These are phyloP conservation scores for Hyposmocoma kahamanoa DNA, from an alignment of 1,140 invertebrate genomes.

Conservation along the genomic window DNA sequence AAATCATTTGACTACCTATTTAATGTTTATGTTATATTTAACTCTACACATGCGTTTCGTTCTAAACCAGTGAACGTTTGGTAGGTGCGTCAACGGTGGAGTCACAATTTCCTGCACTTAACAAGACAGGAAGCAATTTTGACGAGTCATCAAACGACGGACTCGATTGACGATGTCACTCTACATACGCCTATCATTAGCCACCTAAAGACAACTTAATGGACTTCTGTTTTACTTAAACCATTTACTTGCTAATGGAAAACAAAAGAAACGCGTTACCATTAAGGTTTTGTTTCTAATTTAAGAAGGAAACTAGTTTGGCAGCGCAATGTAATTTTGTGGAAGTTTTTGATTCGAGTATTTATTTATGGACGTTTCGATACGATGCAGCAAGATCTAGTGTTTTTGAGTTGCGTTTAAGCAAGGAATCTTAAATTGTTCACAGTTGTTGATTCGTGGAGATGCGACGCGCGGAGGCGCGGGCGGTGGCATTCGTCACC, in stretches of 20 bases:
- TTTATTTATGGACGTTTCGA: too few species aligned
- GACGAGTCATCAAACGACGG: conserved; percentile 68
- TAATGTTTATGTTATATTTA: too few species aligned
- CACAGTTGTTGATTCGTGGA: conserved; percentile 45
- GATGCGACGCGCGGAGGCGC: conserved; percentile 30
- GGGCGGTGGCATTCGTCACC: conserved; percentile 49
- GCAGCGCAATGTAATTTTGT: too few species aligned
- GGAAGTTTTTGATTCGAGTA: too few species aligned
- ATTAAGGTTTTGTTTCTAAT: too few species aligned
- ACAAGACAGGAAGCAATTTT: conserved; percentile 70
- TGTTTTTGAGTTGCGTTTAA: too few species aligned
- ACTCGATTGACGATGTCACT: conserved; percentile 45
- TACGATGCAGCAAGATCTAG: too few species aligned
- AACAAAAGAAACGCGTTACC: conserved; percentile 2
- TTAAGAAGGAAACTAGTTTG: too few species aligned
- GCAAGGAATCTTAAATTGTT: too few species aligned
- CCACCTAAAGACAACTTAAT: conserved; percentile 10
- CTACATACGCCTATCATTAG: conserved; percentile 47
- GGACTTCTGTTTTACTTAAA: conserved; percentile 1
- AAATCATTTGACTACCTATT: too few species aligned
- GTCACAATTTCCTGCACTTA: conserved; percentile 73
- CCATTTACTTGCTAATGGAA: background rate
- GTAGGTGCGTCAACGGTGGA: conserved; percentile 61
- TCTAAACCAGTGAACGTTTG: conserved; percentile 48
- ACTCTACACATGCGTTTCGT: too few species aligned